Base-by-base conservation (phyloP, 2,888 invertebrate genomes). In the Caenorhabditis plicata region DNA sequence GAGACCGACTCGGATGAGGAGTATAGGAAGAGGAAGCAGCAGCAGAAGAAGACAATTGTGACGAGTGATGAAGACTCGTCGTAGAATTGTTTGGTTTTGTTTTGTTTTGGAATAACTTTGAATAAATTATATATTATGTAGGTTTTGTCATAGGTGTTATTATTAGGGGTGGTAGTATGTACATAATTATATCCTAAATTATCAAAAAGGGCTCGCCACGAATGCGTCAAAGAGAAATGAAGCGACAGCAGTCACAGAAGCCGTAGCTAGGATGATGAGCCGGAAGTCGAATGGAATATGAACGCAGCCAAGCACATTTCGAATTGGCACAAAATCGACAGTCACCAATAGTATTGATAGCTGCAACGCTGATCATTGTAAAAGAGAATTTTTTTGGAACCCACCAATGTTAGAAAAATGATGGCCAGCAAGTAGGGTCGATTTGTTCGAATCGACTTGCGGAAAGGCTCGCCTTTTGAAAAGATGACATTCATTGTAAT, bases 401-500 rank as follows among this genome's bases (percentile, higher is more conserved):
- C 48, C 8, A 58, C 58, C 2, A 64, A 64, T 8, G 48, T 45
- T 29, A 62, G 60, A 25, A 57, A 17, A 27, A 73, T 68, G 32
- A 65, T 46, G 3, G 75, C 66, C 22, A 61, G 60, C 19, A 56
- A 33, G 26, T 55, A 61, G 0, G 55, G 71, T 33, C 61, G 51
- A 52, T 85, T 85, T 35, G 86, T 84, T 75, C 87, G 87, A 77
- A 90, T 85, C n/a, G 62, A 55, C 33, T 50, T 48, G 41, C 61
- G 33, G 31, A 60, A 64, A 11, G 62, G 63, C 15, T 54, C 54
- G 43, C 61, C 61, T 80, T 89, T 90, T 13, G 89, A 89, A 81
- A 89, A 90, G 3, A 89, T 87, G 62, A 88, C 84, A 7, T 89
- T 89, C 78, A 90, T 83, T 54, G 88, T 87, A 44, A 90, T 85